Conservation (phyloP, 2,113 vertebrate species). For the Thamnaconus septentrionalis region DNA sequence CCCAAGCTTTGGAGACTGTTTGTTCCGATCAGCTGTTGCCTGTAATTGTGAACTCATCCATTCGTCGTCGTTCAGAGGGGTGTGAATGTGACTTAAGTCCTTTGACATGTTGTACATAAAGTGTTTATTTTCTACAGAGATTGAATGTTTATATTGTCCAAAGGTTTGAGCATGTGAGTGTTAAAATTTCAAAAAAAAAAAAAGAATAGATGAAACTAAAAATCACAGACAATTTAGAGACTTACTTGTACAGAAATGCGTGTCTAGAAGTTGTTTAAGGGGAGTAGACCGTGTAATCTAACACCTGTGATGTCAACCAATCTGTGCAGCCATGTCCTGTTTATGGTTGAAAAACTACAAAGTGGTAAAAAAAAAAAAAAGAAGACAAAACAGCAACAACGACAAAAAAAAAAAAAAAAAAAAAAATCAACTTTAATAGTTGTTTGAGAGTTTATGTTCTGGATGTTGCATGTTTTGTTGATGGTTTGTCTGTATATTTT, state of each 20-base stretch:
- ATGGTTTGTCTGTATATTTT: slow-evolving; percentile 85
- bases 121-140: slow-evolving; percentile 87
- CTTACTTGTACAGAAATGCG: slow-evolving; percentile 78
- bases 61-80: slow-evolving; percentile 73
- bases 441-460: slow-evolving; percentile 86
- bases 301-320: slow-evolving; percentile 81
- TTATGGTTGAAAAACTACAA: slow-evolving; percentile 50
- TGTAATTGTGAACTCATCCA: slow-evolving; percentile 70
- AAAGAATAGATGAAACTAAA: slow-evolving; percentile 6
- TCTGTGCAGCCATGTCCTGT: slow-evolving; percentile 72
- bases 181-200: slow-evolving; percentile 46
- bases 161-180: slow-evolving; percentile 90
- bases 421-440: slow-evolving; percentile 72
- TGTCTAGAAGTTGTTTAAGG: slow-evolving; percentile 85
- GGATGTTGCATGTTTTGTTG: slow-evolving; percentile 95
- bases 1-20: slow-evolving; percentile 49
- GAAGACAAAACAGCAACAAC: not conserved
- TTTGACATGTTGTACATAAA: slow-evolving; percentile 89
- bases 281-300: slow-evolving; percentile 77
- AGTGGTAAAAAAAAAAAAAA: slow-evolving; percentile 52
- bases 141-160: slow-evolving; percentile 82
- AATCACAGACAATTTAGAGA: slow-evolving; percentile 63
- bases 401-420: slow-evolving; percentile 22
- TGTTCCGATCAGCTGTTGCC: slow-evolving; percentile 61
- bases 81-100: slow-evolving; percentile 83